These are phyloP conservation scores for Mimas tiliae DNA, from an alignment of 2,888 invertebrate genomes.

Conservation along the genomic window DNA sequence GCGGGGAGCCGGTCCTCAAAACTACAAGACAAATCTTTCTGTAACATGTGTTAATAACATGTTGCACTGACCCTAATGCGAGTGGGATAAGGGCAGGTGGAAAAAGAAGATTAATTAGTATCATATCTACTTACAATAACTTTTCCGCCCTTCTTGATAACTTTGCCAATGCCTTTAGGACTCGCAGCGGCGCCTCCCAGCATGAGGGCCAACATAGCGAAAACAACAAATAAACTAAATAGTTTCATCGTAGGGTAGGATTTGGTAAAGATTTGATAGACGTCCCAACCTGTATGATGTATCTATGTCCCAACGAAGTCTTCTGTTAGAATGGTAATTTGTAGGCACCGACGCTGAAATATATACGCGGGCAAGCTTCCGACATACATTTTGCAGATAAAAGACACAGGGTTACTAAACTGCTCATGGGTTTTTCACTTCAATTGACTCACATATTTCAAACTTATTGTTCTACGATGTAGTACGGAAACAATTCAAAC, in stretches of 20 bases:
- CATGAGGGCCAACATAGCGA: constrained; percentile 44
- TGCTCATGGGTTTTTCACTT: constrained; percentile 10
- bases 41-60: too few species aligned
- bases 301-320: not conserved
- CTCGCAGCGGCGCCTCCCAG: constrained; percentile 41
- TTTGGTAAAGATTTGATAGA: not conserved
- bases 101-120: too few species aligned
- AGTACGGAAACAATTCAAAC: not conserved
- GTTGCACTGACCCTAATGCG: too few species aligned
- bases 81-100: too few species aligned
- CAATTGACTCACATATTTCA: not conserved
- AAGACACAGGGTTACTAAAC: not conserved
- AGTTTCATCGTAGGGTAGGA: constrained; percentile 45
- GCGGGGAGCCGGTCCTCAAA: too few species aligned
- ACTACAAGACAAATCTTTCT: too few species aligned
- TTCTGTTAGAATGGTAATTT: not conserved
- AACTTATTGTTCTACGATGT: not conserved
- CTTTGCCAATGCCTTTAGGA: constrained; percentile 48
- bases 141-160: constrained; percentile 52
- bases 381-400: not conserved
- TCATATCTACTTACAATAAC: constrained; percentile 46
- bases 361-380: not conserved
- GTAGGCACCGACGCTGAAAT: not conserved
- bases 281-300: too few species aligned
- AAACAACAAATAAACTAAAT: constrained; percentile 42